phyloP scores from a whole-genome alignment of 1,140 invertebrate species.

The Archivesica marissinica region DNA sequence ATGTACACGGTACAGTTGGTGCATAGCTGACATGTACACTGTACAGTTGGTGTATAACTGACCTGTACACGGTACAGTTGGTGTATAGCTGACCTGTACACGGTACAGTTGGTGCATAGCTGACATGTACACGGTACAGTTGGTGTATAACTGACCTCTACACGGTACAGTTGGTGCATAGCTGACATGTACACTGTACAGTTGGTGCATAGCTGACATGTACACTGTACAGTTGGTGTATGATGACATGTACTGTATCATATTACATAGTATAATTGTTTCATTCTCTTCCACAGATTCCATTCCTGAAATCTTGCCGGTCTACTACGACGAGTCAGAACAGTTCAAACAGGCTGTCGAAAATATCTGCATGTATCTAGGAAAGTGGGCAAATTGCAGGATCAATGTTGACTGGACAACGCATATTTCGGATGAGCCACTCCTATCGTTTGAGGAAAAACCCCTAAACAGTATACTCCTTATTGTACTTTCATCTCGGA shows the following conservation, averaged over 20 bases:
- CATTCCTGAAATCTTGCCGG: not conserved
- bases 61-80: no score
- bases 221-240: not conserved
- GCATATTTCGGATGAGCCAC: not conserved
- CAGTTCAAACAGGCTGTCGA: not conserved
- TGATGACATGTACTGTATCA: not conserved
- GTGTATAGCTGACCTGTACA: no score
- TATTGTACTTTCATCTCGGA: slow-evolving; percentile 12
- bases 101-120: no score
- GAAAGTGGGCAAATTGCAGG: not conserved
- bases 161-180: not conserved
- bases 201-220: not conserved
- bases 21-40: no score
- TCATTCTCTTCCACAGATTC: not conserved
- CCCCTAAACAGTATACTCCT: not conserved
- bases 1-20: no score
- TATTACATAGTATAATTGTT: not conserved
- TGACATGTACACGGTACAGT: no score
- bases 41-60: no score
- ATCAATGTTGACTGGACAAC: slow-evolving; percentile 4
- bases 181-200: not conserved
- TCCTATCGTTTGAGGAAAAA: not conserved
- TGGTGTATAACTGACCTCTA: not conserved
- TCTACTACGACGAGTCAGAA: slow-evolving; percentile 17
- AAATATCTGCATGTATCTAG: not conserved